Percentiles rank a stretch among this genome's conserved stretches.
Conservation (phyloP, 2,113 vertebrate genomes). For the Takifugu flavidus region DNA sequence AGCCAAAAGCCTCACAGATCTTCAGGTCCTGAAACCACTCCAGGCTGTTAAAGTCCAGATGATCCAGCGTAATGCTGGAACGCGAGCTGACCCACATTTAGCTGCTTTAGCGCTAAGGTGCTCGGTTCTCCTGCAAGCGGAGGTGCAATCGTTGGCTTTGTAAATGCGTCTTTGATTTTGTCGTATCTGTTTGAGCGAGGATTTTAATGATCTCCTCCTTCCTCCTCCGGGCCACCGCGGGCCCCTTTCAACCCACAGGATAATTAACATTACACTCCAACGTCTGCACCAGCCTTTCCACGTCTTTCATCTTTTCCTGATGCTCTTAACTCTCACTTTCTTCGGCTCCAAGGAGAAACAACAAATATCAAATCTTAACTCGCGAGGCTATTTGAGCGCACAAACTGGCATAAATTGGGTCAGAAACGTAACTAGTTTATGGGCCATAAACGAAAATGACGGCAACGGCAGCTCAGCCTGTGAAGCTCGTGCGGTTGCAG, state of each 20-base stretch:
- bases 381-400: conserved; percentile 38
- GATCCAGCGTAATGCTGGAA: conserved; percentile 13
- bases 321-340: conserved; percentile 15
- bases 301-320: conserved; percentile 19
- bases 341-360: conserved; percentile 16
- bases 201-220: conserved; percentile 62
- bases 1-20: no score
- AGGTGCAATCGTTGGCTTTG: conserved; percentile 34
- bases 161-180: conserved; percentile 12
- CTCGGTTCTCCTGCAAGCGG: no score
- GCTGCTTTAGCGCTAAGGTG: conserved; percentile 26
- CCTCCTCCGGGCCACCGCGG: conserved; percentile 45
- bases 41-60: no score
- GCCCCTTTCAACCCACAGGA: conserved; percentile 61
- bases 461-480: conserved; percentile 24
- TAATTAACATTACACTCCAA: conserved; percentile 68
- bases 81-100: conserved; percentile 54
- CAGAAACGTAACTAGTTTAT: conserved; percentile 47
- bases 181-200: conserved; percentile 28
- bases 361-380: conserved; percentile 33
- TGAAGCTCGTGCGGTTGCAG: no score
- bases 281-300: conserved; percentile 30
- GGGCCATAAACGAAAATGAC: conserved; percentile 37
- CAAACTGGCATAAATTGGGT: conserved; percentile 45
- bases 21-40: no score